Evolutionary conservation across 2,888 invertebrate species (phyloP), one percentile per base, ranked within the genome.

Genomic region (Plagodis dolabraria): DNA sequence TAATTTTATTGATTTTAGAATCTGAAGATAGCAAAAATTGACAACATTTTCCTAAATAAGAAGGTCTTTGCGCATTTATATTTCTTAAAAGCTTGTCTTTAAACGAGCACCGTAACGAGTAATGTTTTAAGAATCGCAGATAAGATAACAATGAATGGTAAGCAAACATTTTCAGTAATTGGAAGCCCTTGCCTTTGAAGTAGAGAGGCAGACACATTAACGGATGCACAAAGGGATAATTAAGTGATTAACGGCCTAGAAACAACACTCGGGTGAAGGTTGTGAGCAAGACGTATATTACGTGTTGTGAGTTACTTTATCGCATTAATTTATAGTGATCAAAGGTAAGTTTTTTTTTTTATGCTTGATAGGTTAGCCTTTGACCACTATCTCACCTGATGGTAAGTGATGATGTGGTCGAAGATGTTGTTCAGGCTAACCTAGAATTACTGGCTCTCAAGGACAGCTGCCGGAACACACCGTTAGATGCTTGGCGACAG

Each of bases 61-160:
- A 22, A 22, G 22, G 4, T 4, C 22, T 22, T 22, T 36, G 36
- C 7, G 36, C 7, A 36, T 4, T 36, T 33, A 33, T 47, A 59
- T 48, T 67, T 65, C 58, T 64, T 61, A 64, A 67, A 68, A 67
- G 63, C 68, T 65, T 64, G 50, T 64, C 56, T 65, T 70, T 64
- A 63, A 60, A 65, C 72, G 70, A 65, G 66, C 69, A 76, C 71
- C 64, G 73, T 64, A 58, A 56, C 65, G 60, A 70, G 69, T 42
- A 59, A 49, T 70, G 71, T 75, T 74, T 74, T 63, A 58, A 63
- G 61, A 71, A 63, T 70, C 62, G 54, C 59, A 75, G 74, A 75
- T 78, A 76, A 79, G 68, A 74, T 70, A 74, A 76, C 75, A 76
- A 73, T 76, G 69, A 74, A 68, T 69, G 68, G 73, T 70, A 68